Evolutionary conservation across 2,888 invertebrate genomes (phyloP).

Genomic region (Eupeodes latifasciatus): DNA sequence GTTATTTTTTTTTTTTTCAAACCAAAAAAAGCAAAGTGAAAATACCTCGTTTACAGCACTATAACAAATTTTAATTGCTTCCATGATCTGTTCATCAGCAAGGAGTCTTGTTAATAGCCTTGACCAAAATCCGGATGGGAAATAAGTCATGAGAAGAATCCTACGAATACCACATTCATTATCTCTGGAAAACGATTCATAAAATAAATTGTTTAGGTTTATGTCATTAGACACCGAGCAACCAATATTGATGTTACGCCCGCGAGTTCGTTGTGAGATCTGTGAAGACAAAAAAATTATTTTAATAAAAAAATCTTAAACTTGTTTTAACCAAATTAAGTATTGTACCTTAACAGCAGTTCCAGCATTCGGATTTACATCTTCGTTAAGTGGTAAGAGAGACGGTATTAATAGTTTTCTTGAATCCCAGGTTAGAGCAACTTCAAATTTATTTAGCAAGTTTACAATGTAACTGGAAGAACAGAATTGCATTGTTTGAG

Average conservation of each 20-base stretch:
- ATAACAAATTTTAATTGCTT: slow-evolving; percentile 91
- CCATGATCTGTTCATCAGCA: slow-evolving; percentile 93
- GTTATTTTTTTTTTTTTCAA: neutral
- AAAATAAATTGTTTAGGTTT: slow-evolving; percentile 81
- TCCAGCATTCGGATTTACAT: slow-evolving; percentile 82
- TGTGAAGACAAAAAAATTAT: slow-evolving; percentile 36
- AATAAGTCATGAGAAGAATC: slow-evolving; percentile 96
- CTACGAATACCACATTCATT: slow-evolving; percentile 84
- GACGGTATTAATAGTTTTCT: slow-evolving; percentile 96
- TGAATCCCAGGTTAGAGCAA: slow-evolving; percentile 98
- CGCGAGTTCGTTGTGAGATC: slow-evolving; percentile 82
- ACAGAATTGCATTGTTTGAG: neutral
- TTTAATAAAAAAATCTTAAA: neutral
- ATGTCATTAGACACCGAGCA: slow-evolving; percentile 82
- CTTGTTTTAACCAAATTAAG: too few species aligned
- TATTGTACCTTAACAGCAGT: slow-evolving; percentile 81
- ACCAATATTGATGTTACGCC: slow-evolving; percentile 80
- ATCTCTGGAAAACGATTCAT: slow-evolving; percentile 77
- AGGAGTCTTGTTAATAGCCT: slow-evolving; percentile 95
- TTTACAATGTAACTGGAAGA: slow-evolving; percentile 92
- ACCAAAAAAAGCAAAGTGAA: neutral
- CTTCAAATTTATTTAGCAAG: slow-evolving; percentile 97
- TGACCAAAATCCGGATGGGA: slow-evolving; percentile 99
- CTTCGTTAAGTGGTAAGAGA: slow-evolving; percentile 92
- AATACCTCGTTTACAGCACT: slow-evolving; percentile 88